A percentile compares a stretch with the other conserved stretches of the same genome.
Evolutionary conservation across 2,797 vertebrate genomes (phyloP).

Genomic region (Aplochiton taeniatus): DNA sequence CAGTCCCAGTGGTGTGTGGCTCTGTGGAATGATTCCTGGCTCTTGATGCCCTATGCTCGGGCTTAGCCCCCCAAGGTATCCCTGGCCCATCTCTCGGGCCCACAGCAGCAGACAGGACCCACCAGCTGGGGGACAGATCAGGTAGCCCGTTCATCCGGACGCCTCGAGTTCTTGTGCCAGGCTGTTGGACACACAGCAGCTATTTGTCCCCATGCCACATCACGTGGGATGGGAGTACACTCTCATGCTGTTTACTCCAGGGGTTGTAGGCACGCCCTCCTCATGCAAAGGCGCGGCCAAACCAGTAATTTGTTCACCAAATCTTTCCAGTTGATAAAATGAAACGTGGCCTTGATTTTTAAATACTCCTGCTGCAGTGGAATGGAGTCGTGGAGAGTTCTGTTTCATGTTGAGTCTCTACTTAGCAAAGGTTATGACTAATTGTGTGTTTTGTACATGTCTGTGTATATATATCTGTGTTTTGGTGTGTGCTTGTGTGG

Average conservation of each 20-base stretch:
- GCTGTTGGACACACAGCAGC: constrained; percentile 38
- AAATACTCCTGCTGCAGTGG: constrained; percentile 43
- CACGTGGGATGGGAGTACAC: constrained; percentile 18
- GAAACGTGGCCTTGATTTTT: constrained; percentile 49
- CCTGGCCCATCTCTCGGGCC: constrained; percentile 23
- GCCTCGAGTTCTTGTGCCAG: constrained; percentile 47
- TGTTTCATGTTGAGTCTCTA: constrained; percentile 47
- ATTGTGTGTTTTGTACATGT: constrained; percentile 18
- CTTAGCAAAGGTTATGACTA: constrained; percentile 34
- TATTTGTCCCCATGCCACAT: constrained; percentile 56
- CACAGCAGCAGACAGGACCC: constrained; percentile 34
- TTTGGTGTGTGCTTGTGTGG: background rate
- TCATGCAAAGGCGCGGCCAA: constrained; percentile 25
- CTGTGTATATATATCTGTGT: constrained; percentile 22
- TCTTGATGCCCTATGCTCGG: constrained; percentile 5
- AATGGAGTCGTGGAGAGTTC: constrained; percentile 32
- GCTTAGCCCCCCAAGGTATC: constrained; percentile 12
- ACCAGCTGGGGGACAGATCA: constrained; percentile 39
- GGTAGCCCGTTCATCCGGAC: constrained; percentile 25
- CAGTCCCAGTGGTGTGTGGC: background rate
- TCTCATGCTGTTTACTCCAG: constrained; percentile 44
- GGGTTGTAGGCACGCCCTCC: constrained; percentile 45
- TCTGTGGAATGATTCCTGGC: no score
- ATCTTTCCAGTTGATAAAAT: constrained; percentile 26
- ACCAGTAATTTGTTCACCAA: constrained; percentile 32